Evolutionary conservation across 2,888 invertebrate genomes (phyloP), one percentile per base, ranked within the genome.

Genomic region (Oeneis ivallda): DNA sequence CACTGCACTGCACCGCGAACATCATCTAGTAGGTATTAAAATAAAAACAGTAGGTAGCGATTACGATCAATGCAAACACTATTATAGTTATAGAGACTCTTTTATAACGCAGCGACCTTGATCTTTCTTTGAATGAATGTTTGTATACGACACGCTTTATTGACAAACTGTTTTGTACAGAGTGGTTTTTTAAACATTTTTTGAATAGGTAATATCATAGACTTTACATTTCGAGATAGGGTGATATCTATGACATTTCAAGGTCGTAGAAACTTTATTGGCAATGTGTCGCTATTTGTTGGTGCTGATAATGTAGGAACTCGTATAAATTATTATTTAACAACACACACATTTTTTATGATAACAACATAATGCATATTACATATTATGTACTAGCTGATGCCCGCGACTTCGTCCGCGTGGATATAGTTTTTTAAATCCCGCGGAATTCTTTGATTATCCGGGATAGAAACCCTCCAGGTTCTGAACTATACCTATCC

Each of bases 71-170:
- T 49, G 49, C 49, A 60, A 34, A 43, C 26, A 32, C 6, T 60
- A n/a, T n/a, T n/a, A n/a, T n/a, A n/a, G n/a, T n/a, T n/a, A n/a
- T n/a, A 57, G 26, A 26, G 26, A 26, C 13, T 61, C 50, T 34
- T n/a, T n/a, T 56, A 49, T 41, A 43, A 63, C 43, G 56, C 54
- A 9, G 47, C 45, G 61, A 34, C 65, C 65, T 65, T 67, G 59
- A 64, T 67, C 64, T 66, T 50, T 63, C 19, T 41, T 60, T 69
- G 65, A 65, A 68, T 70, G 54, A 67, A 66, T 26, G 41, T 61
- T 61, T 61, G 52, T 61, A 50, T 41, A 17, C 10, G 34, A 9
- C 45, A 45, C 47, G 15, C 37, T 59, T 11, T 45, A 59, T 66
- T 66, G 62, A 49, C 47, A 32, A 53, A 62, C 62, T 17, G 59